Percentiles rank a stretch among this genome's conserved stretches.
These are phyloP conservation scores for Laupala kohalensis DNA, from an alignment of 1,140 invertebrate species.

Conservation along the genomic window DNA sequence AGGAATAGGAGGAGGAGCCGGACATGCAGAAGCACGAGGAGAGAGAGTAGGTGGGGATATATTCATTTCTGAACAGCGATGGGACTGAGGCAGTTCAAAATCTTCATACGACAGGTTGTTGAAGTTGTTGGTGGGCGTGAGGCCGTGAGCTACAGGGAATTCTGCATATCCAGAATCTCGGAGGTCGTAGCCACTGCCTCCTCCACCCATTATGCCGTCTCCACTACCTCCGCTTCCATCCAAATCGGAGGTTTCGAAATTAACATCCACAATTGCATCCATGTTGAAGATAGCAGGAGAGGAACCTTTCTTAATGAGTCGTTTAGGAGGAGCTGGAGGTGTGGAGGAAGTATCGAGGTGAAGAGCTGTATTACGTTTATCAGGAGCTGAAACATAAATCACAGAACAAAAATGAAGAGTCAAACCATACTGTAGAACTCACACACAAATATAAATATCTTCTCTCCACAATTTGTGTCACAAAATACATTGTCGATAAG, in stretches of 20 bases:
- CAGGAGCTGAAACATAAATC: slow-evolving; percentile 31
- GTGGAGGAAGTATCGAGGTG: slow-evolving; percentile 23
- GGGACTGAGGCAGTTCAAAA: slow-evolving; percentile 27
- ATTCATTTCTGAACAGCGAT: slow-evolving; percentile 26
- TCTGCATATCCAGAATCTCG: slow-evolving; percentile 32
- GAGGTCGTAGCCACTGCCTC: slow-evolving; percentile 27
- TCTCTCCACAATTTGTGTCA: too few relatives aligned
- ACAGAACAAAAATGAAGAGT: too few relatives aligned
- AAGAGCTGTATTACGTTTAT: slow-evolving; percentile 35
- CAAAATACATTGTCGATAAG: too few relatives aligned
- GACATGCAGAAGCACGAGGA: slow-evolving; percentile 16
- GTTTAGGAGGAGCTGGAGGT: slow-evolving; percentile 44
- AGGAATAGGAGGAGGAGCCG: slow-evolving; percentile 23
- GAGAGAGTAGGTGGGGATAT: slow-evolving; percentile 31
- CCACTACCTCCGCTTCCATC: slow-evolving; percentile 18
- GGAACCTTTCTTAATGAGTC: slow-evolving; percentile 34
- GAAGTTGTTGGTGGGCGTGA: slow-evolving; percentile 34
- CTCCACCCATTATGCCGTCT: slow-evolving; percentile 3
- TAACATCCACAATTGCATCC: slow-evolving; percentile 16
- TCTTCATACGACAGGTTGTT: slow-evolving; percentile 43
- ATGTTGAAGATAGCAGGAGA: slow-evolving; percentile 12
- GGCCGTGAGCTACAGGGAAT: slow-evolving; percentile 35
- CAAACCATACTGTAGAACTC: too few relatives aligned
- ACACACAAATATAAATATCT: too few relatives aligned
- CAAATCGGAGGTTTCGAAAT: slow-evolving; percentile 13